Evolutionary conservation across 2,113 vertebrate species (phyloP).

Genomic region (Spheniscus mendiculus): DNA sequence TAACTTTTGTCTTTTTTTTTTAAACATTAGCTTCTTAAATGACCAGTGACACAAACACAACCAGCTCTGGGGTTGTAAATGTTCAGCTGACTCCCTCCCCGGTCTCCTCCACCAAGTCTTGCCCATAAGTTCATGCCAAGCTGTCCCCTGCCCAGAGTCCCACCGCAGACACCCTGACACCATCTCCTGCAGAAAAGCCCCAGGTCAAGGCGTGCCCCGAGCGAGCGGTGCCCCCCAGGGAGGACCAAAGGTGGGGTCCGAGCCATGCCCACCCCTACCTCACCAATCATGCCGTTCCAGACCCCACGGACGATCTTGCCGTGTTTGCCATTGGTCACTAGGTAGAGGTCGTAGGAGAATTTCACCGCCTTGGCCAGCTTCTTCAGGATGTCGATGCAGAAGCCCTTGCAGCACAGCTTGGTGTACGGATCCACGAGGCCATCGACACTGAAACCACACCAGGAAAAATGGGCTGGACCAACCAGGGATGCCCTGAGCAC

Average conservation of each 20-base stretch:
- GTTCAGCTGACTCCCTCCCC: fast-evolving
- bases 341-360: constrained; percentile 97
- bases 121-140: not conserved
- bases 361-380: constrained; percentile 91
- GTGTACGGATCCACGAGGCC: constrained; percentile 86
- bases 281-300: constrained; percentile 99
- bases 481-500: not conserved
- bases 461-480: not conserved
- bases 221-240: not conserved
- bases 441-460: not conserved
- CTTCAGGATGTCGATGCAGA: constrained; percentile 98
- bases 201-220: too few relatives aligned
- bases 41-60: not conserved
- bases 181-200: not conserved
- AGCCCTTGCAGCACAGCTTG: constrained; percentile 97
- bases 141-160: not conserved
- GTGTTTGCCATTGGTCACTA: constrained; percentile 97
- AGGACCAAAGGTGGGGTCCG: fast-evolving
- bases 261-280: constrained; percentile 78
- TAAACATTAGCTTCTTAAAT: not conserved
- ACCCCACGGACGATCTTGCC: constrained; percentile 94
- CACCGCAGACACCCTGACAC: not conserved
- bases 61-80: not conserved
- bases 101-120: not conserved
- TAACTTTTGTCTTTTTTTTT: not conserved